Base-by-base conservation (phyloP, 2,797 vertebrate species). In the Buceros bicornis region DNA sequence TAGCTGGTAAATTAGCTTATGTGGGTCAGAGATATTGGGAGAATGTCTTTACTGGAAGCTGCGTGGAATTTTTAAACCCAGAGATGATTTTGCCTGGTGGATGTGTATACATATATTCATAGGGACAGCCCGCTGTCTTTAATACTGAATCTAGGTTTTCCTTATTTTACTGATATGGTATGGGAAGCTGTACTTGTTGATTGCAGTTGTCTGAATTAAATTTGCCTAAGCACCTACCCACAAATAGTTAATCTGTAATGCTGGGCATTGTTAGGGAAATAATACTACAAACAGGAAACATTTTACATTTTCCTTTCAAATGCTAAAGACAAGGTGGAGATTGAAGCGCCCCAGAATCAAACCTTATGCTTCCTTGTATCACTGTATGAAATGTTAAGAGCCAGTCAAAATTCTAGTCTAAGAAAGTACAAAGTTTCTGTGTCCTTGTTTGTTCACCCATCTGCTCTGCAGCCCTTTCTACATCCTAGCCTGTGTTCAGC, bases 401-500 rank as follows among this genome's bases (percentile, higher is more conserved):
- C 71, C 78, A 71, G 77, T 77, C 51, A 71, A 51, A 93, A 88
- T 89, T 84, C 64, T 87, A 43, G 45, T 73, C 57, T 93, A 61
- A 94, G 72, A 74, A 61, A 35, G 88, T 82, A 62, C 62, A 91
- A 83, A 92, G 83, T 96, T 96, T 71, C 57, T 92, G 53, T 87
- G 93, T 54, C 78, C 85, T 85, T 62, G 31, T 95, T 94, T 94
- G 87, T 95, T 94, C 93, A 71, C 89, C 93, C 96, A 92, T 97
- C 95, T 95, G 96, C 84, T 95, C 86, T 93, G 81, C 74, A 95
- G 71, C n/a, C 74, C 88, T 93, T 96, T 96, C 78, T 79, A 40
- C 53, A 29, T 40, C 48, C 28, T 84, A 76, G 83, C 24, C 51
- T 67, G 14, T 54, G 62, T 94, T 95, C 77, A 89, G 90, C 45